phyloP scores from a whole-genome alignment of 2,113 vertebrate species.

The Redunca redunca region DNA sequence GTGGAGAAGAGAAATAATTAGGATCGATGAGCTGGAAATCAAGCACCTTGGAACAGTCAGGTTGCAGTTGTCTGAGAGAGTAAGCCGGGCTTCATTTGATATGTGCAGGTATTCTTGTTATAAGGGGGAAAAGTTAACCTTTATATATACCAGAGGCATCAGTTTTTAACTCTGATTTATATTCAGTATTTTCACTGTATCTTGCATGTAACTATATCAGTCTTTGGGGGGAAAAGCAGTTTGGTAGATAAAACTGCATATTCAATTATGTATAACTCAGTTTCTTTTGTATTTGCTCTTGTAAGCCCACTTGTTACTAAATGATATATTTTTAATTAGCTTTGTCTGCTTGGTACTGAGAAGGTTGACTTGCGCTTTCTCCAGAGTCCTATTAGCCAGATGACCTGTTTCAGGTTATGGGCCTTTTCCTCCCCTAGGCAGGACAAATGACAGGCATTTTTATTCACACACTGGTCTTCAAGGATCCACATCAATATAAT shows the following conservation, averaged over 20 bases:
- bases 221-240: slow-evolving; percentile 42
- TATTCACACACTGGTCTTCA: background rate
- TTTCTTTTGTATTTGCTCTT: slow-evolving; percentile 54
- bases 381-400: slow-evolving; percentile 58
- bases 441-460: background rate
- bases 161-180: slow-evolving; percentile 55
- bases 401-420: background rate
- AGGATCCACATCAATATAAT: background rate
- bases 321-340: slow-evolving; percentile 71
- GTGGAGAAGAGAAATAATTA: slow-evolving; percentile 61
- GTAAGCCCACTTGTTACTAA: slow-evolving; percentile 61
- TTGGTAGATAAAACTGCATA: slow-evolving; percentile 49
- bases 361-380: slow-evolving; percentile 46
- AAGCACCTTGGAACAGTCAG: slow-evolving; percentile 40
- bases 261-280: slow-evolving; percentile 62
- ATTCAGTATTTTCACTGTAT: slow-evolving; percentile 29
- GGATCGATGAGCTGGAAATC: slow-evolving; percentile 62
- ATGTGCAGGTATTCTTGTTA: background rate
- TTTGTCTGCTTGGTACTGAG: slow-evolving; percentile 20
- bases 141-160: slow-evolving; percentile 6
- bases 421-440: background rate
- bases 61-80: slow-evolving; percentile 10
- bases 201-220: slow-evolving; percentile 42
- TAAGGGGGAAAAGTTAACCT: background rate
- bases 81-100: background rate